Evolutionary conservation across 2,888 invertebrate genomes (phyloP), one percentile per base, ranked within the genome.

Genomic region (Strigamia crassipes): DNA sequence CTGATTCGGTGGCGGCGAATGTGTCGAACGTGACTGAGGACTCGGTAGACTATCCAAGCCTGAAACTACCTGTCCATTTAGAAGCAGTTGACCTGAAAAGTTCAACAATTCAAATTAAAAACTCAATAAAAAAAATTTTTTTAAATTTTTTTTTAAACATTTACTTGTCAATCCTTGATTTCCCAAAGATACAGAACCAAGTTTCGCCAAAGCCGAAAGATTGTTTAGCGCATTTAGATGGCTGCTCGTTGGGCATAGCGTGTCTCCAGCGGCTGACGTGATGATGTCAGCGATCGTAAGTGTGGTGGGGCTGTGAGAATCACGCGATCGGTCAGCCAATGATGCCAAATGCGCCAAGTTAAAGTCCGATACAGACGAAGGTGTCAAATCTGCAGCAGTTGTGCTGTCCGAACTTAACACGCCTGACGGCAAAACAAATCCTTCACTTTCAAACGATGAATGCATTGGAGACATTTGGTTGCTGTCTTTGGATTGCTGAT

Each of bases 141-240:
- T 5, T 66, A 6, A 1, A 4, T 12, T 10, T 21, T 21, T 21
- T 2, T n/a, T 21, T 27, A 1, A 27, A 27, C 27, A 80, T 23
- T 46, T 46, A 80, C 80, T 21, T n/a, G 80, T 78, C 83, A 86
- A 85, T 90, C 90, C 90, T 87, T 89, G 89, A 85, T 88, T 88
- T 82, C 88, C 89, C 84, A 90, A 87, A n/a, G 89, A 86, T 56
- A 87, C 86, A 83, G 89, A 89, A 86, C 95, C 95, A 82, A 96
- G 90, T 88, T 96, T 96, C 83, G 95, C 95, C 83, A 96, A 91
- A 38, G 95, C 95, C 87, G 96, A 95, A 84, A 96, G 90, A 89
- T 96, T 96, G 88, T 94, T 94, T 85, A 94, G 92, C 13, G 95
- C 94, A 83, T 85, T 85, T 27, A 80, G 27, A 41, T 84, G 86